phyloP scores from a whole-genome alignment of 2,888 invertebrate species.

The Aleiodes leptofemur region DNA sequence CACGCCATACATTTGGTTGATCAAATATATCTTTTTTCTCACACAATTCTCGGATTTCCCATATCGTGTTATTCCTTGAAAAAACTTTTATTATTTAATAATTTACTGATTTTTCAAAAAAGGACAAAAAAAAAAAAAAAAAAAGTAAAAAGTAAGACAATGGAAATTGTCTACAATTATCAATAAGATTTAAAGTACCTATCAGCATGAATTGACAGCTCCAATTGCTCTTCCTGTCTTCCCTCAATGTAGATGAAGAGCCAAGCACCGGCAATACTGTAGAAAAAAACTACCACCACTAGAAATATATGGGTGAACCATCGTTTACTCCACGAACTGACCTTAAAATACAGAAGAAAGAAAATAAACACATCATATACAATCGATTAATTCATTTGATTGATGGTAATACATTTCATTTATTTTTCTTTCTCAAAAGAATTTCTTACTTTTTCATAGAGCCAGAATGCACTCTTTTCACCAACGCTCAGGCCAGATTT shows the following conservation, averaged over 20 bases:
- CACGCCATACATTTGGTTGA: conserved; percentile 76
- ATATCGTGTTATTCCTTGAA: conserved; percentile 70
- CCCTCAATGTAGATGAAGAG: conserved; percentile 89
- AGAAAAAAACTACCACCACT: conserved; percentile 84
- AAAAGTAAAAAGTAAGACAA: too few species aligned
- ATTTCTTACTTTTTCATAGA: conserved; percentile 82
- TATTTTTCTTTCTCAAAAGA: conserved; percentile 1
- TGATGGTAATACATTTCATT: conserved; percentile 12
- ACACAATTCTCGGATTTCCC: conserved; percentile 67
- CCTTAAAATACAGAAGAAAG: conserved; percentile 58
- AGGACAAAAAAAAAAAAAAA: background rate
- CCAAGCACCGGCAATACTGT: conserved; percentile 88
- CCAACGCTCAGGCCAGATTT: conserved; percentile 90
- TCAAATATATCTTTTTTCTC: conserved; percentile 63
- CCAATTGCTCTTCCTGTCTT: conserved; percentile 70
- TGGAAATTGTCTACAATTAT: background rate
- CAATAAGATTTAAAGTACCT: conserved; percentile 60
- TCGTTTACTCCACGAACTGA: conserved; percentile 84
- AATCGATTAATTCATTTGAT: background rate
- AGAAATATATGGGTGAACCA: conserved; percentile 95
- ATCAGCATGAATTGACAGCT: conserved; percentile 66
- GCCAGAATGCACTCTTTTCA: conserved; percentile 88
- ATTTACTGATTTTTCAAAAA: background rate
- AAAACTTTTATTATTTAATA: conserved; percentile 1
- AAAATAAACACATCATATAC: background rate